Evolutionary conservation across 1,140 invertebrate species (phyloP), one percentile per base, ranked within the genome.

Genomic region (Heterodera schachtii): DNA sequence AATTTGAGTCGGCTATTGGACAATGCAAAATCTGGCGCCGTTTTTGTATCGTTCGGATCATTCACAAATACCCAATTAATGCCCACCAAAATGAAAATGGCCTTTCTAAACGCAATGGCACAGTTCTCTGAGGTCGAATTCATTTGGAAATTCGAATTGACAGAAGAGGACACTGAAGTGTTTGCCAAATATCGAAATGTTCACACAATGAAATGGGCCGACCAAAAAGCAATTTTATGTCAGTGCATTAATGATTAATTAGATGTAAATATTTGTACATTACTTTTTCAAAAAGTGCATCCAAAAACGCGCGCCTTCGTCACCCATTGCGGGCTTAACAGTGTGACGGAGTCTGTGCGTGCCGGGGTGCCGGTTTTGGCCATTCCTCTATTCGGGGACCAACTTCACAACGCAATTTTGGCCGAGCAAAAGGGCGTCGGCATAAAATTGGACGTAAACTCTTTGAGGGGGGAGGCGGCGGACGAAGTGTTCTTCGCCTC

Each of bases 311-410:
- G 46, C 67, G 94, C 93, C 0, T 95, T 95, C 86, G 92, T 95
- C 1, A 94, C 94, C 0, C 94, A 95, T 89, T 94, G 94, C 5
- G 94, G 94, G 13, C 90, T 95, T 3, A 91, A 94, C 73, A 94
- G 94, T 81, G 93, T 94, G 90, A 94, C 93, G 86, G 94, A 95
- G 88, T 93, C 94, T 0, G 93, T 94, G 7, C 94, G 93, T 87
- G 93, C 94, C 86, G 94, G 93, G 13, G 93, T 94, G 0, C 94
- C 94, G 0, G 93, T 95, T 6, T 43, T 94, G 93, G 16, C 93
- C 94, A 1, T 95, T 94, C 90, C 85, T 16, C 46, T 86, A 6
- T 86, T 86, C 64, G 85, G 81, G 11, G 85, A 86, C 57, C 85
- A 86, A 57, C 31, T 75, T 11, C 75, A 76, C 60, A 86, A 86